Percentiles rank a stretch among this genome's conserved stretches.
Evolutionary conservation across 2,113 vertebrate genomes (phyloP).

Genomic region (Gasterosteus nipponicus): DNA sequence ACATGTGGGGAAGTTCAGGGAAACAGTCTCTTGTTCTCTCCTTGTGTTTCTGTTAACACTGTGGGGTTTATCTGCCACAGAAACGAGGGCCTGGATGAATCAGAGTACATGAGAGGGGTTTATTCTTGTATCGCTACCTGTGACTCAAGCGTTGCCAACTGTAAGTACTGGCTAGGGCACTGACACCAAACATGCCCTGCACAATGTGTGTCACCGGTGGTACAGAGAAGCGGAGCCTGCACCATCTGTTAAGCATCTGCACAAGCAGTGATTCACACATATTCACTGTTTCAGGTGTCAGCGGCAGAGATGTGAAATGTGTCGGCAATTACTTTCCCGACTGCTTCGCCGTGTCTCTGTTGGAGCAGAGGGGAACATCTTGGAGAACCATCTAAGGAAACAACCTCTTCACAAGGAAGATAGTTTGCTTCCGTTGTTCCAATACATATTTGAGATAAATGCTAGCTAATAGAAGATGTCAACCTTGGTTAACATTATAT

Average conservation of each 20-base stretch:
- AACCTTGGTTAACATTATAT: neutral
- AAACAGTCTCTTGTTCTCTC: slow-evolving; percentile 14
- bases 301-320: slow-evolving; percentile 30
- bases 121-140: slow-evolving; percentile 16
- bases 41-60: slow-evolving; percentile 20
- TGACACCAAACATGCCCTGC: slow-evolving; percentile 58
- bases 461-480: neutral
- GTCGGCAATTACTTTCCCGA: slow-evolving; percentile 33
- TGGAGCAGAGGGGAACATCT: neutral
- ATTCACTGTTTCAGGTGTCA: slow-evolving; percentile 41
- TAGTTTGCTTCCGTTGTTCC: neutral
- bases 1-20: slow-evolving; percentile 42
- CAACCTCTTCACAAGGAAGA: neutral
- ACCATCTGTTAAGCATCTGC: slow-evolving; percentile 72
- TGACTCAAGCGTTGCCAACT: slow-evolving; percentile 57
- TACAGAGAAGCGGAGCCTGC: slow-evolving; percentile 30
- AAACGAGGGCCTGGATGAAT: neutral
- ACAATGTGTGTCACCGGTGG: slow-evolving; percentile 57
- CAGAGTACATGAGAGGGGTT: slow-evolving; percentile 9
- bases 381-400: slow-evolving; percentile 15
- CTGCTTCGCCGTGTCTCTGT: slow-evolving; percentile 3
- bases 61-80: neutral
- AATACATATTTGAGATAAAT: neutral
- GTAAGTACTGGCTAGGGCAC: slow-evolving; percentile 24
- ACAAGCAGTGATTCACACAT: slow-evolving; percentile 50